Evolutionary conservation across 2,113 vertebrate species (phyloP), one percentile per base, ranked within the genome.

Genomic region (Bujurquina vittata): DNA sequence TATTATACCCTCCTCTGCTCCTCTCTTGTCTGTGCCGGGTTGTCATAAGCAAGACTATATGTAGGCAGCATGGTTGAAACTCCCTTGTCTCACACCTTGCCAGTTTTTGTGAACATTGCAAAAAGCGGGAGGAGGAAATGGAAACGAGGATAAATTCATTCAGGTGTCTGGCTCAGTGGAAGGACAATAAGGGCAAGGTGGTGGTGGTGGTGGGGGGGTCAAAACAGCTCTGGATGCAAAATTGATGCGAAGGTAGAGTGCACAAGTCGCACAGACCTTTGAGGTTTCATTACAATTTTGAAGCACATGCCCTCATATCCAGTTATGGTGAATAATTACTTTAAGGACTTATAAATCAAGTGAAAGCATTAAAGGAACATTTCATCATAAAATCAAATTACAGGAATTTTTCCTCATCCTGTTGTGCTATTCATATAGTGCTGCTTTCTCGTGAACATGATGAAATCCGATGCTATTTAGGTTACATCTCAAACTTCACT

Each of bases 1-100:
- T 86, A 87, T 90, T 78, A 82, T 82, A 54, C 67, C 65, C 75
- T 82, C 78, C 73, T 77, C 81, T 75, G 43, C 79, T 81, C 40
- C 62, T 78, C 77, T 74, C 59, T 63, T 85, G 67, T 80, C 69
- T 81, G 65, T 46, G 62, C 10, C 9, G 56, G 72, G 69, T 54
- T 67, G 77, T 86, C 80, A 72, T 17, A 77, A 46, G 37, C 15
- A 40, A 26, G 73, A 63, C 61, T 74, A 9, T 31, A 58, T 23
- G 65, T 79, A 33, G 58, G 80, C 26, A 1, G 55, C 15, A 55
- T 56, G 77, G 69, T 79, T 67, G 10, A 84, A 78, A 58, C 46
- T 85, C 58, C 23, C 35, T 33, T 23, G 22, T 79, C 69, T 56
- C 49, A 54, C 22, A 67, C 33, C 54, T 31, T 52, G 43, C 35